Percentiles rank a stretch among this genome's conserved stretches.
Evolutionary conservation across 2,797 vertebrate species (phyloP).

Genomic region (Enteromius argenteus): DNA sequence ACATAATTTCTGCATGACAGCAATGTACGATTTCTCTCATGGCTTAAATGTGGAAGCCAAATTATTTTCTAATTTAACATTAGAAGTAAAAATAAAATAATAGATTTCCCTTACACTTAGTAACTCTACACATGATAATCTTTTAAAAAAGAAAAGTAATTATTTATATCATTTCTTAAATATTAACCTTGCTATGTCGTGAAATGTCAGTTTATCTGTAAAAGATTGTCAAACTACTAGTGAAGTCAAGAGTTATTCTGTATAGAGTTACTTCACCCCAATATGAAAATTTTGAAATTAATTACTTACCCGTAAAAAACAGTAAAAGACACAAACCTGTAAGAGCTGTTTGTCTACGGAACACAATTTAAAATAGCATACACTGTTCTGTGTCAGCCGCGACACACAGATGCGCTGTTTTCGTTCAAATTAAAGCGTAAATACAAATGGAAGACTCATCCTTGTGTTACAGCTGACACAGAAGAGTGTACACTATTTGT

Average conservation of each 20-base stretch:
- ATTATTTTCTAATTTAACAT: background rate
- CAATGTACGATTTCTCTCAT: background rate
- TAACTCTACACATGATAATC: background rate
- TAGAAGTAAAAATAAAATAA: background rate
- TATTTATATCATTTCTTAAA: background rate
- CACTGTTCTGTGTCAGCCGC: too few relatives aligned
- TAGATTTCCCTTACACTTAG: background rate
- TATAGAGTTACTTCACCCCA: too few relatives aligned
- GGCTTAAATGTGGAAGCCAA: background rate
- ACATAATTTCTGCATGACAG: slow-evolving; percentile 1
- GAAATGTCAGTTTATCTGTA: background rate
- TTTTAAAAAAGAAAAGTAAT: background rate
- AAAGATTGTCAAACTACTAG: background rate
- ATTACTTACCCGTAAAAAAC: too few relatives aligned
- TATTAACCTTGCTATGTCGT: background rate
- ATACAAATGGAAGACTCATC: too few relatives aligned
- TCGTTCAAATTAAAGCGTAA: too few relatives aligned
- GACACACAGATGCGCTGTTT: too few relatives aligned
- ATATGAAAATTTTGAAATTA: too few relatives aligned
- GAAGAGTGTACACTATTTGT: too few relatives aligned
- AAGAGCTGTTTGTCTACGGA: too few relatives aligned
- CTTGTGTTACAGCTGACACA: too few relatives aligned
- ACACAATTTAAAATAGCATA: too few relatives aligned
- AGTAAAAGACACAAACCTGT: too few relatives aligned
- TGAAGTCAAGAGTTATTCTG: background rate